Percentiles rank a stretch among this genome's conserved stretches.
Conservation (phyloP, 2,888 invertebrate species). For the Myopa testacea region DNA sequence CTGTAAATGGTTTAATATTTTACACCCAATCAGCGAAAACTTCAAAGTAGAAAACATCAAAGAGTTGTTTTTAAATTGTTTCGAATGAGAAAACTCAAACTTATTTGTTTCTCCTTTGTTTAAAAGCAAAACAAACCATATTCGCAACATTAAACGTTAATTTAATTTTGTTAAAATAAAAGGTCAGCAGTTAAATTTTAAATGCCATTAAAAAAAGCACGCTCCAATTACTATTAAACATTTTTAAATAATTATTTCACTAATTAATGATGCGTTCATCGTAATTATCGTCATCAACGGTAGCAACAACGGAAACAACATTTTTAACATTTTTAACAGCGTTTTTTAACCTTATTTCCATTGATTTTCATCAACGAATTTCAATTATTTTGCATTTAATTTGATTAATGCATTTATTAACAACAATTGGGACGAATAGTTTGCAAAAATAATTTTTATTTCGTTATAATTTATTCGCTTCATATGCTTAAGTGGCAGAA, state of each 20-base stretch:
- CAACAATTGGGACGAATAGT: not conserved
- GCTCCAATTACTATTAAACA: conserved; percentile 11
- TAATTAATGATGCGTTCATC: conserved; percentile 28
- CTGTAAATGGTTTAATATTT: no score
- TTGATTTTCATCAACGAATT: not conserved
- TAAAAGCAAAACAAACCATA: no score
- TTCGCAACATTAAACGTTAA: no score
- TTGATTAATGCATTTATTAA: conserved; percentile 1
- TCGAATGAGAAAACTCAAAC: no score
- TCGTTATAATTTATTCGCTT: no score
- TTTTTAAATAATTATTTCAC: conserved; percentile 15
- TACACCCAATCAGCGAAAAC: no score
- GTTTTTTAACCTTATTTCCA: not conserved
- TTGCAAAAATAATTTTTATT: not conserved
- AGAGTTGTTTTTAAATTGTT: no score
- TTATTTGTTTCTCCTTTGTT: no score
- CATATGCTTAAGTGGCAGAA: not conserved
- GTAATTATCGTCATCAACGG: not conserved
- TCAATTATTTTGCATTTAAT: conserved; percentile 5
- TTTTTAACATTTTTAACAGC: not conserved
- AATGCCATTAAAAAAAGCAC: not conserved
- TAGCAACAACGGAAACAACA: not conserved
- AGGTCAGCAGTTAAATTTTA: not conserved
- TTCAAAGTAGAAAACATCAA: no score
- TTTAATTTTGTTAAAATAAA: not conserved